Percentiles rank a stretch among this genome's conserved stretches.
Conservation (phyloP, 2,113 vertebrate species). For the Tychaedon coryphoeus region DNA sequence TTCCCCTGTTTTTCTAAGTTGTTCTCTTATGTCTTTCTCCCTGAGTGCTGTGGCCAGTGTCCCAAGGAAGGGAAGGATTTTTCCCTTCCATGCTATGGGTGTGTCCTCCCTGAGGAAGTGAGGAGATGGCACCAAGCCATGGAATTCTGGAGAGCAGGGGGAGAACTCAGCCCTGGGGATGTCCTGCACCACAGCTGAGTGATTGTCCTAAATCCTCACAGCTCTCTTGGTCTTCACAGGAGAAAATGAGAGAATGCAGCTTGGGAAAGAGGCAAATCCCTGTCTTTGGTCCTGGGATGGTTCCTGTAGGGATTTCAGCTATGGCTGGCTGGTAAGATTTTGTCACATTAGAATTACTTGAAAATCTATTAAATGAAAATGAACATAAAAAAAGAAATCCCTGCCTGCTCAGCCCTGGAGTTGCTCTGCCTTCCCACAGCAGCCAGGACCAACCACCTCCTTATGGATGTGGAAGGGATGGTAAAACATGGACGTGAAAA, state of each 20-base stretch:
- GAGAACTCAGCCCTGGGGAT: background rate
- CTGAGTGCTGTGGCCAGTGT: background rate
- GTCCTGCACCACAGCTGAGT: background rate
- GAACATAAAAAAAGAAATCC: background rate
- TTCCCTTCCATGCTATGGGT: accelerated
- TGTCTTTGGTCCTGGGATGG: background rate
- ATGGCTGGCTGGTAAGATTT: background rate
- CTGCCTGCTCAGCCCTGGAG: background rate
- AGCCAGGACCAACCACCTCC: background rate
- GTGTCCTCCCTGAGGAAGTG: background rate
- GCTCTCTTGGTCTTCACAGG: background rate
- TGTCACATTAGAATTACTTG: background rate
- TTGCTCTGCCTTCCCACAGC: background rate
- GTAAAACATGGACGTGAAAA: background rate
- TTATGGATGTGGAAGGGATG: background rate
- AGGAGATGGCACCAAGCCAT: accelerated
- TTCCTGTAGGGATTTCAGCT: background rate
- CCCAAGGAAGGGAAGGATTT: background rate
- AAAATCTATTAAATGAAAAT: background rate
- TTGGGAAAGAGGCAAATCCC: background rate
- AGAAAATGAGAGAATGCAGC: background rate
- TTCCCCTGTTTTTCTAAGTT: background rate
- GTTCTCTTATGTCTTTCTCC: background rate
- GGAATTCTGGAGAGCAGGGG: background rate
- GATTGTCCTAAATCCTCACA: background rate